Evolutionary conservation across 2,113 vertebrate genomes (phyloP).

Genomic region (Camarhynchus parvulus): DNA sequence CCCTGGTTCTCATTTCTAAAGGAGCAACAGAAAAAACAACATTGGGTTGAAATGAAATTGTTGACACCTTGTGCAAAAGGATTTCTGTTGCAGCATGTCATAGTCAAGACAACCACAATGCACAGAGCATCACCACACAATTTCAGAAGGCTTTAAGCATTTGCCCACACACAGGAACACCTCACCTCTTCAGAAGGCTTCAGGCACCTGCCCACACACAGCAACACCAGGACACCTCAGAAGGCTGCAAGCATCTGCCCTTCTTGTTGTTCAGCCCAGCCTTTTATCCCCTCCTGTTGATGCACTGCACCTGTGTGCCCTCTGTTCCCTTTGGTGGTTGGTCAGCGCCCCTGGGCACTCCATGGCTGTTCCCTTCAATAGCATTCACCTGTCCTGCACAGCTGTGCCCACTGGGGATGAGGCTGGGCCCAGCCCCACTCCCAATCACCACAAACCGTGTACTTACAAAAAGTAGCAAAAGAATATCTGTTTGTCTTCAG

Average conservation of each 20-base stretch:
- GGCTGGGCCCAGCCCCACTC: neutral
- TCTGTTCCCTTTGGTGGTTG: neutral
- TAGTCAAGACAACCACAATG: rapidly evolving
- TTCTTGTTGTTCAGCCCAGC: neutral
- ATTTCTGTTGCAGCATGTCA: neutral
- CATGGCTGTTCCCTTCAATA: neutral
- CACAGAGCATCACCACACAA: neutral
- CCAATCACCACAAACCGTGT: neutral
- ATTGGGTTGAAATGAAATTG: neutral
- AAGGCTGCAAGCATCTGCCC: neutral
- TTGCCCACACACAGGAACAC: neutral
- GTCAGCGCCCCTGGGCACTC: neutral
- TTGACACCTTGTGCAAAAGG: neutral
- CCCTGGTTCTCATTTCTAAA: neutral
- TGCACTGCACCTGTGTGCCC: neutral
- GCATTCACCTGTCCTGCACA: neutral
- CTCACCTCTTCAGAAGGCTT: neutral
- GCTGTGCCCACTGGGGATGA: neutral
- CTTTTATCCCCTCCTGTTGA: neutral
- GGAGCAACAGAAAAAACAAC: neutral
- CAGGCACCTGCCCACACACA: neutral
- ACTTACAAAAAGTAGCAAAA: neutral
- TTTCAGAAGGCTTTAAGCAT: neutral
- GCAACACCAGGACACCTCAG: neutral
- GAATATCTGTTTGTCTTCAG: neutral